Conservation (phyloP, 2,113 vertebrate genomes). For the Coryphaenoides rupestris region DNA sequence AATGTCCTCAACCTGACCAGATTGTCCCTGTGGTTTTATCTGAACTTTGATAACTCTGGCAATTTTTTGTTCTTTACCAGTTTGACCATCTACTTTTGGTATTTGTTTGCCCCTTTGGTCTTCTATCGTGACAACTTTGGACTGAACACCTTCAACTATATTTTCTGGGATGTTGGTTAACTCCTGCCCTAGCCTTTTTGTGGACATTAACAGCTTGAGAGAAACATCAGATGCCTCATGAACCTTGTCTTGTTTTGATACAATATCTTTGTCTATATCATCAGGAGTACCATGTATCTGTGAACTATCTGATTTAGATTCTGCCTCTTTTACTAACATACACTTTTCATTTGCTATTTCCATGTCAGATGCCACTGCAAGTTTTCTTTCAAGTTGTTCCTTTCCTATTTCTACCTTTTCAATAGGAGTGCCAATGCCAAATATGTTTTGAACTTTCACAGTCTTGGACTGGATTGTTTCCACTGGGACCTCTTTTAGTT, state of each 20-base stretch:
- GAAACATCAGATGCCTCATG: not conserved
- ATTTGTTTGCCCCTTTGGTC: not conserved
- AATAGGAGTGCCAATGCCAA: not conserved
- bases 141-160: not conserved
- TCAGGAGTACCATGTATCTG: not conserved
- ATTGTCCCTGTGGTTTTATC: not conserved
- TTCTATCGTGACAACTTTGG: conserved; percentile 1
- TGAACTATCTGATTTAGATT: not conserved
- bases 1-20: not conserved
- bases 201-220: not conserved
- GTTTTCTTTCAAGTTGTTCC: not conserved
- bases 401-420: not conserved
- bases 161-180: not conserved
- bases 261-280: not conserved
- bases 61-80: conserved; percentile 1
- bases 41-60: not conserved
- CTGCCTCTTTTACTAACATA: not conserved
- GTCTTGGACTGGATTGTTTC: conserved; percentile 3
- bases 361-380: not conserved
- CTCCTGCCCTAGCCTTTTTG: not conserved
- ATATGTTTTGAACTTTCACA: not conserved
- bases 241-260: not conserved
- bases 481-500: not conserved
- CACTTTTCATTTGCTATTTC: not conserved
- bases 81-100: conserved; percentile 1